Conservation (phyloP, 1,140 invertebrate species). For the Listronotus bonariensis region DNA sequence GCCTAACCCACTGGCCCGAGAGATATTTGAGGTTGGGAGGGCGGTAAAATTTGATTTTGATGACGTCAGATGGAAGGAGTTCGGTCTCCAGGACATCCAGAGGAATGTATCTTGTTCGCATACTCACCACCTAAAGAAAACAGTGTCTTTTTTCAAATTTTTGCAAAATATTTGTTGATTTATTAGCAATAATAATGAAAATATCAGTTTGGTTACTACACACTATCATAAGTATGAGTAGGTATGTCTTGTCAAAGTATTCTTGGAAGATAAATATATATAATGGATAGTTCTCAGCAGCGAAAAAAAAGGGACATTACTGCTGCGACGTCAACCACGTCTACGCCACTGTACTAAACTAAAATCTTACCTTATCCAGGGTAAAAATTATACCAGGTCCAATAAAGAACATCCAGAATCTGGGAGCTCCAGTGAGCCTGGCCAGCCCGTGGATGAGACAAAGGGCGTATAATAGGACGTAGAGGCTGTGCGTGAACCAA, state of each 20-base stretch:
- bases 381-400: constrained; percentile 89
- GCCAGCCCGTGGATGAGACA: constrained; percentile 94
- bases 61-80: constrained; percentile 92
- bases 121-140: constrained; percentile 74
- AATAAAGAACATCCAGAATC: constrained; percentile 96
- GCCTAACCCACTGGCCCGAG: constrained; percentile 86
- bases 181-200: too few relatives aligned
- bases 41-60: constrained; percentile 90
- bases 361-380: constrained; percentile 77
- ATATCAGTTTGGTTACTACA: too few relatives aligned
- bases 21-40: constrained; percentile 97
- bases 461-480: constrained; percentile 87
- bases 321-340: too few relatives aligned
- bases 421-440: constrained; percentile 85
- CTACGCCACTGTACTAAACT: too few relatives aligned
- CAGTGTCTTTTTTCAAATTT: too few relatives aligned
- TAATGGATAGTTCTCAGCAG: too few relatives aligned
- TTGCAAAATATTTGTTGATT: background rate
- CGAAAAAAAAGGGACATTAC: too few relatives aligned
- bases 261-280: too few relatives aligned
- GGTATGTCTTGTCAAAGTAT: too few relatives aligned
- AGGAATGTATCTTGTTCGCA: constrained; percentile 91
- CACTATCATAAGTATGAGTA: too few relatives aligned
- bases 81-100: constrained; percentile 95
- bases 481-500: constrained; percentile 95